Conservation (phyloP, 2,888 invertebrate genomes). For the Glyphotaelius pellucidus region DNA sequence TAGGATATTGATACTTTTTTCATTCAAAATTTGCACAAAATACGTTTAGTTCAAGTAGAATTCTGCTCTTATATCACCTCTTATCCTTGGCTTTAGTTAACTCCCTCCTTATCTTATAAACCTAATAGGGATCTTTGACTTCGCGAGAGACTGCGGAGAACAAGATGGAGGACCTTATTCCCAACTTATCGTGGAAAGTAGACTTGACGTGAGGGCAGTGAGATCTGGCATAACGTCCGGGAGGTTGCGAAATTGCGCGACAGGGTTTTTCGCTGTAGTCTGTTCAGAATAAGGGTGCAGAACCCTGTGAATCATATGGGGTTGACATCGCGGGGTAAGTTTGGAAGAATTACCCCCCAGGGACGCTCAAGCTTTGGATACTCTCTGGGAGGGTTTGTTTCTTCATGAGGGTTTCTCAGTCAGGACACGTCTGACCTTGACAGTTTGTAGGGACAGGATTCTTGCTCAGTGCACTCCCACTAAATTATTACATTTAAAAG, state of each 20-base stretch:
- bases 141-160: constrained; percentile 36
- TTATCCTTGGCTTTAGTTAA: constrained; percentile 9
- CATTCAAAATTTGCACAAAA: neutral
- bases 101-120: constrained; percentile 35
- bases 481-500: constrained; percentile 51
- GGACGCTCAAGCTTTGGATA: constrained; percentile 50
- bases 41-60: neutral
- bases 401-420: constrained; percentile 43
- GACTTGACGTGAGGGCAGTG: neutral
- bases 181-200: neutral
- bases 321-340: constrained; percentile 47
- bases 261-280: neutral
- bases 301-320: constrained; percentile 55
- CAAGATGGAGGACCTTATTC: constrained; percentile 3
- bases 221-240: neutral
- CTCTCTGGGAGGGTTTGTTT: constrained; percentile 11
- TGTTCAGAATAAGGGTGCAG: neutral
- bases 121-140: constrained; percentile 37
- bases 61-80: neutral
- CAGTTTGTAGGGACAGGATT: constrained; percentile 49
- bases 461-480: constrained; percentile 27
- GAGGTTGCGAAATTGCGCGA: neutral
- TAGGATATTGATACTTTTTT: neutral
- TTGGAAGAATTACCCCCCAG: constrained; percentile 56
- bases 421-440: constrained; percentile 62